Conservation (phyloP, 2,797 vertebrate genomes). For the Argentina silus region DNA sequence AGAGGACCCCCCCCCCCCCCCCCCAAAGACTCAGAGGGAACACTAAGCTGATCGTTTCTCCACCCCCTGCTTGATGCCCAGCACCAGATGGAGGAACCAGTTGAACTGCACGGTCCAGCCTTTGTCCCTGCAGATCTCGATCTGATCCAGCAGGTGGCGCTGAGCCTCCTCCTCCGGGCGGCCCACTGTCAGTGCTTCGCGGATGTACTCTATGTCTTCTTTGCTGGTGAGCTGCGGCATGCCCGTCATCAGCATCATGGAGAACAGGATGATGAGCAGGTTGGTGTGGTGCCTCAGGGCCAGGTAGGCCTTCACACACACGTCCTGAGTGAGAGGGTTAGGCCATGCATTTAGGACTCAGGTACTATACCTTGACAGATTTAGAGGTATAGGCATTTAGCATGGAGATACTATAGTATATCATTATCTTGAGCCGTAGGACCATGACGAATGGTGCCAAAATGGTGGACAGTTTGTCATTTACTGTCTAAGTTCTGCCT, state of each 20-base stretch:
- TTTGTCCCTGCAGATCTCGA: slow-evolving; percentile 98
- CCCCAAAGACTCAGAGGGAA: background rate
- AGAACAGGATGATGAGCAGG: slow-evolving; percentile 97
- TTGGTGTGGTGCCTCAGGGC: slow-evolving; percentile 96
- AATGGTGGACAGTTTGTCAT: too few relatives aligned
- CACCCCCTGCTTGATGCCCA: slow-evolving; percentile 97
- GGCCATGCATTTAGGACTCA: too few relatives aligned
- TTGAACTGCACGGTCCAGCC: slow-evolving; percentile 99
- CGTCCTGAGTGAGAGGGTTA: slow-evolving; percentile 73
- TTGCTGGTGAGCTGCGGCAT: slow-evolving; percentile 98
- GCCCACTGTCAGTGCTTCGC: slow-evolving; percentile 92
- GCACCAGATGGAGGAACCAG: slow-evolving; percentile 97
- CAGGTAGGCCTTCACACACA: slow-evolving; percentile 94
- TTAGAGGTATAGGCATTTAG: background rate
- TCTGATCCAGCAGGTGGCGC: slow-evolving; percentile 95
- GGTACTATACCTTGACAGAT: background rate
- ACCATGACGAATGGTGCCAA: too few relatives aligned
- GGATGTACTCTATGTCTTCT: slow-evolving; percentile 97
- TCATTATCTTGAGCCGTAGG: too few relatives aligned
- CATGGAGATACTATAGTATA: too few relatives aligned
- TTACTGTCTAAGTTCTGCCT: too few relatives aligned
- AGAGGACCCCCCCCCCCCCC: too few relatives aligned
- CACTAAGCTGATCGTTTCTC: slow-evolving; percentile 91
- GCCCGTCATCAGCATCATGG: slow-evolving; percentile 98
- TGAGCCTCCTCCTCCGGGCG: slow-evolving; percentile 90